Conservation (phyloP, 2,797 vertebrate species). For the Xenops minutus region DNA sequence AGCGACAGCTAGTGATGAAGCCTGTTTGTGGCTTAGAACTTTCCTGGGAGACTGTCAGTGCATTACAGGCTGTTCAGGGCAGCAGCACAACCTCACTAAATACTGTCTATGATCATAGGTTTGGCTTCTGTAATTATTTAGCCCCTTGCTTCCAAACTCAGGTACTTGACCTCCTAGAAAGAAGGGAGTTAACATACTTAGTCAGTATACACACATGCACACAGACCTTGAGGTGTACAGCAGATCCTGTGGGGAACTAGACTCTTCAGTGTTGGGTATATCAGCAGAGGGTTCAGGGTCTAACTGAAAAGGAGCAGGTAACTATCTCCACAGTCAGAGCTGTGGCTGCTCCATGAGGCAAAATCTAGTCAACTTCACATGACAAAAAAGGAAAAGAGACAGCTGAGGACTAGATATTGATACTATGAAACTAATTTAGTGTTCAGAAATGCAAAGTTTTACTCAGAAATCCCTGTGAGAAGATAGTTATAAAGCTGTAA, state of each 20-base stretch:
- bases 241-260: background rate
- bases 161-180: background rate
- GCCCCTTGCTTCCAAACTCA: background rate
- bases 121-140: background rate
- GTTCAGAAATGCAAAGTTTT: background rate
- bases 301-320: background rate
- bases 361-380: background rate
- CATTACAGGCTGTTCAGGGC: background rate
- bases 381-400: background rate
- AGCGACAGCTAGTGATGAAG: conserved; percentile 55
- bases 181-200: background rate
- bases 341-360: background rate
- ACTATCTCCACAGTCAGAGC: background rate
- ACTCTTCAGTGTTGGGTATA: background rate
- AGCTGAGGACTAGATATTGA: background rate
- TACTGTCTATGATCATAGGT: background rate
- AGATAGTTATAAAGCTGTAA: background rate
- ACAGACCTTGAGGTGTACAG: background rate
- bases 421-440: background rate
- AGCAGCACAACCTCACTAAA: background rate
- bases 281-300: background rate
- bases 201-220: background rate
- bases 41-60: background rate
- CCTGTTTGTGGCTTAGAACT: fast-evolving
- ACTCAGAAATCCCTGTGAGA: background rate